These are phyloP conservation scores for Palythoa grandiflora DNA, from an alignment of 92 coral and sea anemone genomes.

Conservation along the genomic window DNA sequence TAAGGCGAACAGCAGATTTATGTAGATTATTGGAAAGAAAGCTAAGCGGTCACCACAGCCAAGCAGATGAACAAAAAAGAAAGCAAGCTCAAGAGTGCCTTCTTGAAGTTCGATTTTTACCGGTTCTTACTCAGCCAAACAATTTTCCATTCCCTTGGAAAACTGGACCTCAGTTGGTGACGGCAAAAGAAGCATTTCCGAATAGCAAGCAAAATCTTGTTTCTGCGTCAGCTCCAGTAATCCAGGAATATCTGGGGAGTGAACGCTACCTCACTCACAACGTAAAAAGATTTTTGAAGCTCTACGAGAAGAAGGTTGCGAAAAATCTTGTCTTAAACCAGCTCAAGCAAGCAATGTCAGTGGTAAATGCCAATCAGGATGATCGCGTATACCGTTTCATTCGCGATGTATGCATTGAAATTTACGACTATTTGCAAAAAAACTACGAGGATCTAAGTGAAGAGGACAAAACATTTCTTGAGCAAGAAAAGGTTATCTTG, in stretches of 20 bases:
- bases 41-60: conserved; percentile 6
- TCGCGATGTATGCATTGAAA: conserved; percentile 37
- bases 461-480: conserved; percentile 33
- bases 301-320: conserved; percentile 21
- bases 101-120: conserved; percentile 58
- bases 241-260: conserved; percentile 48
- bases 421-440: conserved; percentile 61
- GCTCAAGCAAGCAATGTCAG: conserved; percentile 48
- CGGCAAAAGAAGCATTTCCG: conserved; percentile 69
- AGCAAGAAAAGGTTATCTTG: conserved; percentile 49
- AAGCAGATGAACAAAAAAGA: background rate
- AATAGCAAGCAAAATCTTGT: conserved; percentile 60
- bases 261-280: background rate
- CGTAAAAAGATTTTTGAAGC: conserved; percentile 25
- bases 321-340: conserved; percentile 44
- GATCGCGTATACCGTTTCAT: background rate
- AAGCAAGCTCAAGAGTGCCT: conserved; percentile 18
- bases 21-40: conserved; percentile 60
- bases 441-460: background rate
- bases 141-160: conserved; percentile 78
- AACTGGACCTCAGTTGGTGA: conserved; percentile 36
- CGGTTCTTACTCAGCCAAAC: conserved; percentile 66
- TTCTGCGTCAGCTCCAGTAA: conserved; percentile 69
- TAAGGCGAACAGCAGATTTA: conserved; percentile 50
- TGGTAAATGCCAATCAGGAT: background rate